phyloP scores from a whole-genome alignment of 2,888 invertebrate genomes.

The Andrena flavipes region DNA sequence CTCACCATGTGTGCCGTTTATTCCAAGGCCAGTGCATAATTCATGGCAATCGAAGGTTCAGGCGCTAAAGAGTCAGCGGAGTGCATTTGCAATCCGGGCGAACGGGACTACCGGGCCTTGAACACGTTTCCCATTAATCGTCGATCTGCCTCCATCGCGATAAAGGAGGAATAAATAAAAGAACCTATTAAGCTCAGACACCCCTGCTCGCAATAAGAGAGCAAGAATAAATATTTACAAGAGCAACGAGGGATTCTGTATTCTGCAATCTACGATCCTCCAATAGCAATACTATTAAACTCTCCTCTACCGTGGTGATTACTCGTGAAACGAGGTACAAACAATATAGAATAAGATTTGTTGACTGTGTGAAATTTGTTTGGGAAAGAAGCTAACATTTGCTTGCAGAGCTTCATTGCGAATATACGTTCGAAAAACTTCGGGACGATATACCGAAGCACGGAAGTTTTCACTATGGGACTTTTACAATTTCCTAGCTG shows the following conservation, averaged over 20 bases:
- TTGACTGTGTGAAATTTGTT: too few species aligned
- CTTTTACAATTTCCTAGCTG: not conserved
- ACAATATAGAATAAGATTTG: too few species aligned
- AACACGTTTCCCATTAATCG: slow-evolving; percentile 21
- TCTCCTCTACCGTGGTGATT: not conserved
- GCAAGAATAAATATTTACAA: slow-evolving; percentile 34
- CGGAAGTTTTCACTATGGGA: not conserved
- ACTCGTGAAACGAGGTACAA: too few species aligned
- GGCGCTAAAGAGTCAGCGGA: slow-evolving; percentile 37
- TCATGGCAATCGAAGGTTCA: slow-evolving; percentile 29
- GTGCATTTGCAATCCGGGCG: slow-evolving; percentile 13
- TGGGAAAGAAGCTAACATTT: too few species aligned
- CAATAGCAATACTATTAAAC: slow-evolving; percentile 3
- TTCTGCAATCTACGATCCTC: not conserved
- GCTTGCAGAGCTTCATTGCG: too few species aligned
- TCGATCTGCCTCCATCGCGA: slow-evolving; percentile 13
- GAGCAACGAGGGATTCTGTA: slow-evolving; percentile 5
- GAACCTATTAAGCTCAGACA: slow-evolving; percentile 1
- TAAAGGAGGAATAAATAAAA: slow-evolving; percentile 5
- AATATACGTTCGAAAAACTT: too few species aligned
- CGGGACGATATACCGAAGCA: not conserved
- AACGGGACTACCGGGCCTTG: slow-evolving; percentile 16
- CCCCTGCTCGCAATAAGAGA: not conserved
- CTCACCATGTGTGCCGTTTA: not conserved
- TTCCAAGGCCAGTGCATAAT: slow-evolving; percentile 31